These are phyloP conservation scores for Phylloscopus collybita DNA, from an alignment of 2,797 vertebrate genomes.

Conservation along the genomic window DNA sequence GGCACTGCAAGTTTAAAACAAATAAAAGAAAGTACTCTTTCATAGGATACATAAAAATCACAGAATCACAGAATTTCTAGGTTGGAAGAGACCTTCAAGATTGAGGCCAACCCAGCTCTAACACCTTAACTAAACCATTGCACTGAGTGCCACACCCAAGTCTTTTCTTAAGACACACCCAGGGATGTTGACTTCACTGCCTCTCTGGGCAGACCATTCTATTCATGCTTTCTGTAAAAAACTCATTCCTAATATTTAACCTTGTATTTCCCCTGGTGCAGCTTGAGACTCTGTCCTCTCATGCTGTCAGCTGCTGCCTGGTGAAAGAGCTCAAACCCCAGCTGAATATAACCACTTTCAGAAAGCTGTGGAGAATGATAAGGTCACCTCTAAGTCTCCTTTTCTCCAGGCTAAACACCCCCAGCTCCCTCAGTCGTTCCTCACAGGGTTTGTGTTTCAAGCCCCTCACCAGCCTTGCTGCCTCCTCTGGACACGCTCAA, in stretches of 20 bases:
- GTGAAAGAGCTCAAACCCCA: not conserved
- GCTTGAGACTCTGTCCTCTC: not conserved
- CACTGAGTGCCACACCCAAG: not conserved
- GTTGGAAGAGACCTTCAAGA: not conserved
- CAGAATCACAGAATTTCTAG: not conserved
- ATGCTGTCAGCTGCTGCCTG: not conserved
- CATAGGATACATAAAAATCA: not conserved
- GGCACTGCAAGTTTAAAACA: not conserved
- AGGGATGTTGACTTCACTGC: not conserved
- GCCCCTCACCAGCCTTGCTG: too few relatives aligned
- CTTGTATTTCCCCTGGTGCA: not conserved
- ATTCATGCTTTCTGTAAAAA: not conserved
- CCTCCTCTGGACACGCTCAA: too few relatives aligned
- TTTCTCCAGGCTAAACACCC: not conserved
- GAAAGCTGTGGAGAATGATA: not conserved
- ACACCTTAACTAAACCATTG: not conserved
- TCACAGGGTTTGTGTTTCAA: too few relatives aligned
- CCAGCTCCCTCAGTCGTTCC: not conserved
- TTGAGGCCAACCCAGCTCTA: not conserved
- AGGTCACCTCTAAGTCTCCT: not conserved
- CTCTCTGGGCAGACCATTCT: not conserved
- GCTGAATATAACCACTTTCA: fast-evolving
- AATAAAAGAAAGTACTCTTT: not conserved
- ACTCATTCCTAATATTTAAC: not conserved
- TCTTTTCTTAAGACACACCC: not conserved